Conservation (phyloP, 2,888 invertebrate genomes). For the Chrysolina americana region DNA sequence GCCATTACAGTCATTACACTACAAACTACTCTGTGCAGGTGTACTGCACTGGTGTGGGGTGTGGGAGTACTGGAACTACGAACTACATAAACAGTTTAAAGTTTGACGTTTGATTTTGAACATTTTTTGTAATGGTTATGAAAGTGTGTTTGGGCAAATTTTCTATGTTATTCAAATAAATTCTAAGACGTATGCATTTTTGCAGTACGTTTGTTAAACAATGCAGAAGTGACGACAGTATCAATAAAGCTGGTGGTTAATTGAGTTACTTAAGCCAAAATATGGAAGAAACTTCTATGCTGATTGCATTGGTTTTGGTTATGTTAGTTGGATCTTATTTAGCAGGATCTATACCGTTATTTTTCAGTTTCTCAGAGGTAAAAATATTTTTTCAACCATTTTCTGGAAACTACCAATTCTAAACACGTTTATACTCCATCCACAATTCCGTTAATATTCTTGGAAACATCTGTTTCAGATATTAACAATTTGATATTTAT, state of each 20-base stretch:
- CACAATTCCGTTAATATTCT: too few species aligned
- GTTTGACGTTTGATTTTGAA: constrained; percentile 16
- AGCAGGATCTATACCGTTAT: constrained; percentile 94
- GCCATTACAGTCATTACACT: too few species aligned
- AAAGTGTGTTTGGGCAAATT: constrained; percentile 6
- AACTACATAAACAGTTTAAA: too few species aligned
- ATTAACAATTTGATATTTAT: too few species aligned
- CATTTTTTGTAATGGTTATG: background rate
- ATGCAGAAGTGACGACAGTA: constrained; percentile 42
- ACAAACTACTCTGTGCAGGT: too few species aligned
- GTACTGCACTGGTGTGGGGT: too few species aligned
- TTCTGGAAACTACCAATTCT: too few species aligned
- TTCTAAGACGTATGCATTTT: constrained; percentile 60
- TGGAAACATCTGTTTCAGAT: too few species aligned
- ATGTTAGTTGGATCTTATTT: constrained; percentile 98
- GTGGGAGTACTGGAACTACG: too few species aligned
- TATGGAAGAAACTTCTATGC: constrained; percentile 89
- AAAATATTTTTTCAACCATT: constrained; percentile 37
- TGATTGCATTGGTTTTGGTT: constrained; percentile 87
- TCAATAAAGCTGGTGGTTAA: constrained; percentile 54
- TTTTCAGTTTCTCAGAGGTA: constrained; percentile 96
- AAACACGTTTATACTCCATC: too few species aligned
- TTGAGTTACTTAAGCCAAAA: constrained; percentile 52
- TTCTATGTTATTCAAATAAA: constrained; percentile 12
- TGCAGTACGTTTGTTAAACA: constrained; percentile 43